Percentiles rank a stretch among this genome's conserved stretches.
Conservation (phyloP, 2,113 vertebrate genomes). For the Spea bombifrons region DNA sequence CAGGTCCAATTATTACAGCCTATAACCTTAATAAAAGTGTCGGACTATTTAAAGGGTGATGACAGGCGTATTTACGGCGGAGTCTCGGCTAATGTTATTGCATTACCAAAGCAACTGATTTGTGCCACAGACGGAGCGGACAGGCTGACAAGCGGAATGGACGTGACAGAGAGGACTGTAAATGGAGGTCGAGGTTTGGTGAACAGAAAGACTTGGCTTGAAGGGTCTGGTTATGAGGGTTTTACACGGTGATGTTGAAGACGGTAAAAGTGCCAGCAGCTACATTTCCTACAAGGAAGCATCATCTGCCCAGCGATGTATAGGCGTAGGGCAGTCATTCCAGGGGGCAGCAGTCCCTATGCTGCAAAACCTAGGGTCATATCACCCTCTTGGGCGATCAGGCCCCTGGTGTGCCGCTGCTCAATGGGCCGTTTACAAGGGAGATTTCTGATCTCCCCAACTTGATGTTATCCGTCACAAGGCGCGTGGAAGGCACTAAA, state of each 20-base stretch:
- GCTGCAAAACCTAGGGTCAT: no score
- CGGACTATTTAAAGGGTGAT: conserved; percentile 45
- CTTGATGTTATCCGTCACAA: no score
- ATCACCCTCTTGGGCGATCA: no score
- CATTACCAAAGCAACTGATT: conserved; percentile 44
- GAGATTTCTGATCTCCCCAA: no score
- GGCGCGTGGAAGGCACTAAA: no score
- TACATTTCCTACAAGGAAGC: no score
- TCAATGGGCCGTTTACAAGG: no score
- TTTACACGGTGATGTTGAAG: not conserved
- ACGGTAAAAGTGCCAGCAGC: no score
- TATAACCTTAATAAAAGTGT: conserved; percentile 46
- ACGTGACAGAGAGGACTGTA: conserved; percentile 28
- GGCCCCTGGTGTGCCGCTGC: no score
- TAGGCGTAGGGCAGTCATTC: no score
- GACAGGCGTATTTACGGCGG: conserved; percentile 44
- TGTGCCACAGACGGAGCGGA: conserved; percentile 36
- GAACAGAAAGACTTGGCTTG: not conserved
- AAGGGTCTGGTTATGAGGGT: not conserved
- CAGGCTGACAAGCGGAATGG: conserved; percentile 37
- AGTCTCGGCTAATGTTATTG: conserved; percentile 44
- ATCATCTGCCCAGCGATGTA: no score
- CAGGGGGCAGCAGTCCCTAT: no score
- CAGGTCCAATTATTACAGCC: conserved; percentile 27
- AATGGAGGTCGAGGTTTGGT: not conserved